These are phyloP conservation scores for Cryptotis parvus DNA, from an alignment of 2,113 vertebrate species.

Conservation along the genomic window DNA sequence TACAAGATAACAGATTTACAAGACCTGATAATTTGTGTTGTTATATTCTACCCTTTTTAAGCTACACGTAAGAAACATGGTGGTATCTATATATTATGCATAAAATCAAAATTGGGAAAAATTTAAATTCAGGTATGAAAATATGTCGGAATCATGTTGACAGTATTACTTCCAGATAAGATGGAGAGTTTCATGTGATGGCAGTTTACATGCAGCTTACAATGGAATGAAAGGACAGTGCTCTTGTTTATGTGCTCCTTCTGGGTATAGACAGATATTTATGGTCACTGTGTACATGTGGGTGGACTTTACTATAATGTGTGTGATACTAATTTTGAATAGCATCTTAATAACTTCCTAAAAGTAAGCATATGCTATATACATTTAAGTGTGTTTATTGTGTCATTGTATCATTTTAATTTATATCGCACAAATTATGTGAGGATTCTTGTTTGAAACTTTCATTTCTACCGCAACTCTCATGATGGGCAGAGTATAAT, in stretches of 20 bases:
- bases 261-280: slow-evolving; percentile 39
- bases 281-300: slow-evolving; percentile 40
- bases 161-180: slow-evolving; percentile 61
- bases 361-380: slow-evolving; percentile 49
- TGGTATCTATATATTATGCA: slow-evolving; percentile 34
- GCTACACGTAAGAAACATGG: slow-evolving; percentile 46
- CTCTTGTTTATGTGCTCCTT: slow-evolving; percentile 41
- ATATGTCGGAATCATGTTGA: slow-evolving; percentile 42
- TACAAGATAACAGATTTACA: background rate
- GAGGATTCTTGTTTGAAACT: slow-evolving; percentile 54
- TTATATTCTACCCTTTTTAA: slow-evolving; percentile 38
- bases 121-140: slow-evolving; percentile 34
- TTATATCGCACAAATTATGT: slow-evolving; percentile 36
- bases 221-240: slow-evolving; percentile 25
- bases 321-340: slow-evolving; percentile 71
- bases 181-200: background rate
- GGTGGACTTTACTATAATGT: slow-evolving; percentile 60
- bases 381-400: slow-evolving; percentile 68
- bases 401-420: slow-evolving; percentile 58
- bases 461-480: slow-evolving; percentile 36
- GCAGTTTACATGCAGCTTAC: slow-evolving; percentile 30
- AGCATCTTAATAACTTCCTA: slow-evolving; percentile 61
- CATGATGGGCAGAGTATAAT: background rate
- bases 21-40: slow-evolving; percentile 1
- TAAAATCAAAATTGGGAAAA: slow-evolving; percentile 48